Evolutionary conservation across 2,888 invertebrate species (phyloP), one percentile per base, ranked within the genome.

Genomic region (Notodonta dromedarius): DNA sequence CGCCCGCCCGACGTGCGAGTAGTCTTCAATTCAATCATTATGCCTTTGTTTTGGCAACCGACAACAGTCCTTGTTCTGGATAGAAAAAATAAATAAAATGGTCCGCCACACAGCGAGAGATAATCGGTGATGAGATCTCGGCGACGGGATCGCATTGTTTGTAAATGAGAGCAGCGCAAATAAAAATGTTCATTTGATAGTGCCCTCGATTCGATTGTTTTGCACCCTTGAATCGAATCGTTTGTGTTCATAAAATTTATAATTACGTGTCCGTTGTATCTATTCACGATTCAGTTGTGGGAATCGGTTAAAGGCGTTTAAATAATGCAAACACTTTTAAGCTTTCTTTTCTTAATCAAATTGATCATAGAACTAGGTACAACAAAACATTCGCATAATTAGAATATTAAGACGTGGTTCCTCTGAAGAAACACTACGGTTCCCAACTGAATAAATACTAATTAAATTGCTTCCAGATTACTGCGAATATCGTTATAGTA

Each of bases 41-140:
- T 77, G 74, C 58, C 59, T 85, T 85, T 84, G 84, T 84, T 87
- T 80, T 72, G 74, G 78, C 73, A 76, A 78, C 77, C 57, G 74
- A 81, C 78, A 76, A 77, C 76, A 58, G 69, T 77, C 70, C 76
- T 76, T 73, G 76, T 76, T 74, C 69, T 62, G 63, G 53, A 70
- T 75, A 67, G 69, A 68, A 55, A 44, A 58, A 58, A 24, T 24
- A 58, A n/a, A 12, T 16, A 13, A 57, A 70, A 71, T 68, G 66
- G 67, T 59, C 61, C 62, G 68, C 76, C 73, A 71, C 74, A 73
- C 77, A 78, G 67, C 80, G 78, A 80, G 78, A 86, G 85, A 87
- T 86, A 86, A 90, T 88, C 88, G 77, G 76, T 82, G 87, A 89
- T 88, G 85, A 81, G 86, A 90, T 91, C 88, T 84, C 74, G 67